Evolutionary conservation across 1,140 invertebrate species (phyloP), one percentile per base, ranked within the genome.

Genomic region (Hermetia illucens): DNA sequence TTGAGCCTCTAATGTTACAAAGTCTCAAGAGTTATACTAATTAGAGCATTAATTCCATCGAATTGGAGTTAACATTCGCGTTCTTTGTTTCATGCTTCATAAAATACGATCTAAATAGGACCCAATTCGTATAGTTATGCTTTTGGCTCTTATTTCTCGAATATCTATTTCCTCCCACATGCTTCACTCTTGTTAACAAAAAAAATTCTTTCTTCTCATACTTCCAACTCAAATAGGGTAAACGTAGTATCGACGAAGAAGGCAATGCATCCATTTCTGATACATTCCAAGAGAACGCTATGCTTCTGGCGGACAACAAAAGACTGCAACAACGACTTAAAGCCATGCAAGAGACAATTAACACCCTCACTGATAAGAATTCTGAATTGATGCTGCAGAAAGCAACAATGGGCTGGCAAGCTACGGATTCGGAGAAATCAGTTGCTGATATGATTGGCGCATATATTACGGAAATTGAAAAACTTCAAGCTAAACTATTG

Each of bases 231-330:
- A 49, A 55, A 38, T 47, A 89, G 83, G 90, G 86, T 29, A 92
- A 91, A 70, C 68, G 87, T 44, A 68, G 87, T 4, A 70, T 93
- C 15, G 80, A 82, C 20, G 79, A 81, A 44, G 88, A 95, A 60
- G 92, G 91, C 5, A 73, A 73, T 31, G 81, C 88, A 50, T 71
- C 74, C 19, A 73, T 93, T 32, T 97, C 91, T 49, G 94, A 98
- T 53, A 88, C 93, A 58, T 93, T 84, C 53, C 80, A 91, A 53
- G 95, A 98, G 63, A 98, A 97, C 63, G 82, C 79, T n/a, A 82
- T 96, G 73, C 66, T 98, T 0, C 79, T 81, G 42, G 75, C 74
- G 34, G 92, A 98, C 62, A 75, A 87, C 21, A 82, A 87, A 50
- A 83, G 88, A 48, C 64, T 96, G 31, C 66, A 87, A 29, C 81